Conservation (phyloP, 2,113 vertebrate species). For the Tonatia bakeri region DNA sequence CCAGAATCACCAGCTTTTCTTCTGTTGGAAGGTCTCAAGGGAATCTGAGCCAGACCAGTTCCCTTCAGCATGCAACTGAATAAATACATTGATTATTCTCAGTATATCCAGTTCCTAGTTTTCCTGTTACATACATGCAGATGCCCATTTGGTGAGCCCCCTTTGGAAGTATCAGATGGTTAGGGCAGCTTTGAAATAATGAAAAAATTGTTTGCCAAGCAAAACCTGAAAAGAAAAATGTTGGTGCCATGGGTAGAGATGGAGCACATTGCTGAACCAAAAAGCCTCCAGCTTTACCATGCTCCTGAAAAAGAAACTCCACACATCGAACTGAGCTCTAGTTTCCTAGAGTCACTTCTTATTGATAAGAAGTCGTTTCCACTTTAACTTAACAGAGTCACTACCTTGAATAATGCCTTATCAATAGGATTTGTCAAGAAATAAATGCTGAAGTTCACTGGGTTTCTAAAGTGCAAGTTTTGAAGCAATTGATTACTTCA, state of each 20-base stretch:
- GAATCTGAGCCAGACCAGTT: neutral
- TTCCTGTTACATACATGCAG: neutral
- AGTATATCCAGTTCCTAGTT: neutral
- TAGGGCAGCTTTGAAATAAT: neutral
- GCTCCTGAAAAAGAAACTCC: neutral
- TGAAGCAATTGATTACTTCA: constrained; percentile 1
- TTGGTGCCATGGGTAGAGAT: neutral
- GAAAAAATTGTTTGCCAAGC: neutral
- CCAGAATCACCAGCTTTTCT: neutral
- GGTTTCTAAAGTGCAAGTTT: neutral
- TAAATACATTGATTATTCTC: neutral
- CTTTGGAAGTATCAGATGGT: neutral
- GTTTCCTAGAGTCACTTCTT: neutral
- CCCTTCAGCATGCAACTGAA: neutral
- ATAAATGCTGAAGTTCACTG: neutral
- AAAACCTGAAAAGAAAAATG: constrained; percentile 11
- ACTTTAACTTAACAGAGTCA: neutral
- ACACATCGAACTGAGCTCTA: neutral
- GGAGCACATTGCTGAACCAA: neutral
- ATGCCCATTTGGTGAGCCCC: neutral
- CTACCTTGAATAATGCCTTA: neutral
- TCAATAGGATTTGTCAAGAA: neutral
- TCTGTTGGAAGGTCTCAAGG: neutral
- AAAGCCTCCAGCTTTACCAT: neutral
- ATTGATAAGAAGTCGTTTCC: neutral